A percentile compares a stretch with the other conserved stretches of the same genome.
Evolutionary conservation across 1,140 invertebrate genomes (phyloP).

Genomic region (Melipona quadrifasciata): DNA sequence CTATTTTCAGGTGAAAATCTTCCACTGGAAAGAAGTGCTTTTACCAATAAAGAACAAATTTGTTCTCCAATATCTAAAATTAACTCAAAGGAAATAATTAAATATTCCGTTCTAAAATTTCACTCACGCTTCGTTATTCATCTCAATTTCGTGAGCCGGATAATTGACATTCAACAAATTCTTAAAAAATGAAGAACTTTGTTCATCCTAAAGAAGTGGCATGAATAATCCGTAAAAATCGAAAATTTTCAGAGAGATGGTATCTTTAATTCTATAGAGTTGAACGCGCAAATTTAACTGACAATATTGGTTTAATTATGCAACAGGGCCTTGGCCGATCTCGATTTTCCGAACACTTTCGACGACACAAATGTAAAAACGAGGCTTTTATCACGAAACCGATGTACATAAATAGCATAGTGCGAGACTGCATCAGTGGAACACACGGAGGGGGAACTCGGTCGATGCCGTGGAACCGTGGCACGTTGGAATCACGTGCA

Average conservation of each 20-base stretch:
- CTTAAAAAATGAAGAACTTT: too few species aligned
- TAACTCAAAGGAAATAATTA: too few species aligned
- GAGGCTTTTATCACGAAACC: constrained; percentile 30
- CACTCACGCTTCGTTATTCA: too few species aligned
- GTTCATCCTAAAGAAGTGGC: too few species aligned
- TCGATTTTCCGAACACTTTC: neutral
- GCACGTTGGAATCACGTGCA: constrained; percentile 75
- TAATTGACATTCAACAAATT: too few species aligned
- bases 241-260: too few species aligned
- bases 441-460: constrained; percentile 59
- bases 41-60: neutral
- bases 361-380: constrained; percentile 10
- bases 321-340: neutral
- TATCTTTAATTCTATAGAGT: too few species aligned
- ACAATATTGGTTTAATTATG: neutral
- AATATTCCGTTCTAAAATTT: too few species aligned
- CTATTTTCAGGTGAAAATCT: neutral
- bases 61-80: too few species aligned
- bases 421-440: constrained; percentile 50
- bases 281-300: too few species aligned
- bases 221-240: too few species aligned
- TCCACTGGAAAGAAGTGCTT: neutral
- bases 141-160: too few species aligned
- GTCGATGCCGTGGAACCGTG: constrained; percentile 70
- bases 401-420: constrained; percentile 36